Conservation (phyloP, 1,140 invertebrate genomes). For the Dendroctonus ponderosae region DNA sequence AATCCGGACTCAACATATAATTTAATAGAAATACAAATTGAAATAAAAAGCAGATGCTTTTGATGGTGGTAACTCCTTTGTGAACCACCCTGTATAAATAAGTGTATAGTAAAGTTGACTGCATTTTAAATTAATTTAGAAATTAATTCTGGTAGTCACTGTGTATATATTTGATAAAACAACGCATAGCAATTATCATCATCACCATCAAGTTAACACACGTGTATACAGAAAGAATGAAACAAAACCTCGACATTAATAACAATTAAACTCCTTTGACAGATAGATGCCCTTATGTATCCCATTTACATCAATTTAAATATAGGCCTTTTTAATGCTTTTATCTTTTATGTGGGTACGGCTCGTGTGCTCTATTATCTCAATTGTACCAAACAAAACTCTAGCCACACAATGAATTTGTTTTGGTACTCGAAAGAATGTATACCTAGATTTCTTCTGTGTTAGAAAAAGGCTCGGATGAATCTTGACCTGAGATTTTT, state of each 20-base stretch:
- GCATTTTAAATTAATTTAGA: too few relatives aligned
- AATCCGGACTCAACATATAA: too few relatives aligned
- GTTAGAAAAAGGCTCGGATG: conserved; percentile 27
- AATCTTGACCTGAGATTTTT: conserved; percentile 32
- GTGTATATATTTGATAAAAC: too few relatives aligned
- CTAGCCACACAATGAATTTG: conserved; percentile 29
- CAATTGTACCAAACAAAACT: conserved; percentile 30
- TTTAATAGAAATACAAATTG: too few relatives aligned
- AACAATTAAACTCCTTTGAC: conserved; percentile 34
- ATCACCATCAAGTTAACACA: too few relatives aligned
- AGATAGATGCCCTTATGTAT: conserved; percentile 34
- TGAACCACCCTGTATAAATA: too few relatives aligned
- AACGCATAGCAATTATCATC: too few relatives aligned
- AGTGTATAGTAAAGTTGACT: too few relatives aligned
- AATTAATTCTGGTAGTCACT: too few relatives aligned
- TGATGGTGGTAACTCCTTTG: too few relatives aligned
- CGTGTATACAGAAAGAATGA: conserved; percentile 7
- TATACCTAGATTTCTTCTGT: conserved; percentile 27
- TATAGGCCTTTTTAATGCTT: conserved; percentile 31
- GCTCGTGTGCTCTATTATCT: conserved; percentile 27
- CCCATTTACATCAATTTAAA: conserved; percentile 37
- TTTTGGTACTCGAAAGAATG: conserved; percentile 23
- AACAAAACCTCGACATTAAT: conserved; percentile 29
- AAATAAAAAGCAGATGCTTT: too few relatives aligned
- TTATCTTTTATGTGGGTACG: conserved; percentile 33